phyloP scores from a whole-genome alignment of 1,140 invertebrate genomes.

The Drosophila lowei region DNA sequence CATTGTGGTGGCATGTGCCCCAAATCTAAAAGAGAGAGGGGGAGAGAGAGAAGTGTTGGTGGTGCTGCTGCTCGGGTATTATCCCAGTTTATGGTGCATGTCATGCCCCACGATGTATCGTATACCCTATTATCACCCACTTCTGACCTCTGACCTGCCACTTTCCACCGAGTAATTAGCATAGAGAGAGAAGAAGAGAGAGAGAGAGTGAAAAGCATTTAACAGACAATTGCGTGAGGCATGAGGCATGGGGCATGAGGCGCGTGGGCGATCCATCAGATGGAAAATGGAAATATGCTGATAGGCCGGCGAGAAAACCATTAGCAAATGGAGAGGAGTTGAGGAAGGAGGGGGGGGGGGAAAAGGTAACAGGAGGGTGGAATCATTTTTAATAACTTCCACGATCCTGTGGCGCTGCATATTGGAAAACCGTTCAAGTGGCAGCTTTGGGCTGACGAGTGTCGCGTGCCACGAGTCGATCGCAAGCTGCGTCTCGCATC shows the following conservation, averaged over 20 bases:
- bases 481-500: slow-evolving; percentile 65
- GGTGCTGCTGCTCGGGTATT: slow-evolving; percentile 9
- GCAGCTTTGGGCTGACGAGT: slow-evolving; percentile 20
- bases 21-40: background rate
- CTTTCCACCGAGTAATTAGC: slow-evolving; percentile 50
- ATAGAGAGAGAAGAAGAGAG: slow-evolving; percentile 41
- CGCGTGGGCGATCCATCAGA: slow-evolving; percentile 42
- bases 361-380: background rate
- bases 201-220: slow-evolving; percentile 47
- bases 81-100: slow-evolving; percentile 56
- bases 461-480: slow-evolving; percentile 74
- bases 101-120: slow-evolving; percentile 4
- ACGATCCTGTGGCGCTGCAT: slow-evolving; percentile 58
- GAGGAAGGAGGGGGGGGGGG: no score
- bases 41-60: slow-evolving; percentile 1
- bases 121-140: no score
- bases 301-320: slow-evolving; percentile 72
- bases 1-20: slow-evolving; percentile 24
- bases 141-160: background rate
- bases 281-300: slow-evolving; percentile 52
- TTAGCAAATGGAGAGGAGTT: slow-evolving; percentile 37
- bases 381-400: slow-evolving; percentile 62
- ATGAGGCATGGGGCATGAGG: background rate
- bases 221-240: slow-evolving; percentile 50
- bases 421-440: slow-evolving; percentile 48